These are phyloP conservation scores for Odocoileus virginianus DNA, from an alignment of 2,113 vertebrate genomes.

Conservation along the genomic window DNA sequence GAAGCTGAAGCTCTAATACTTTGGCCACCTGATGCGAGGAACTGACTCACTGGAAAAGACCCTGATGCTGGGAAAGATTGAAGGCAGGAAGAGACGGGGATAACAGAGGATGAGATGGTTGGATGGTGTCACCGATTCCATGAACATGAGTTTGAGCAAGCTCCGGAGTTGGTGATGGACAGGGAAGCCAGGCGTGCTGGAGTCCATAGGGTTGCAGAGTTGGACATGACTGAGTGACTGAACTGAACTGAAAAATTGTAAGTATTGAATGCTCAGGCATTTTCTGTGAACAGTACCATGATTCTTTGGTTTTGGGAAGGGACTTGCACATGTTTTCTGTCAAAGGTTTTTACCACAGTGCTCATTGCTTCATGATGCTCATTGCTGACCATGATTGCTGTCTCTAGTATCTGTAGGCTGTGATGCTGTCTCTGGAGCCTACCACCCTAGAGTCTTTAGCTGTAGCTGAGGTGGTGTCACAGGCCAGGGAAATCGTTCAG, in stretches of 20 bases:
- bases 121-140: not conserved
- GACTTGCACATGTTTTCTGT: slow-evolving; percentile 57
- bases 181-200: rapidly evolving
- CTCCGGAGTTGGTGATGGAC: not conserved
- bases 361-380: slow-evolving; percentile 30
- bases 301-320: slow-evolving; percentile 36
- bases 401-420: slow-evolving; percentile 52
- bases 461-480: not conserved
- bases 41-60: not conserved
- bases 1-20: not conserved
- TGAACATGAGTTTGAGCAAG: not conserved
- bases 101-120: not conserved
- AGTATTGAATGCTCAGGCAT: not conserved
- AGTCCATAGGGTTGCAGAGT: not conserved
- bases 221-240: not conserved
- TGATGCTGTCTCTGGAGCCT: not conserved
- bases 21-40: not conserved
- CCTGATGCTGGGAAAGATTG: not conserved
- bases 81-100: not conserved
- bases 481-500: not conserved
- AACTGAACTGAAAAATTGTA: not conserved
- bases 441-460: not conserved
- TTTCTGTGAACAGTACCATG: slow-evolving; percentile 11
- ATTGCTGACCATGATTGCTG: slow-evolving; percentile 48
- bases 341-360: slow-evolving; percentile 40